These are phyloP conservation scores for Elephantulus edwardii DNA, from an alignment of 2,113 vertebrate genomes.

Conservation along the genomic window DNA sequence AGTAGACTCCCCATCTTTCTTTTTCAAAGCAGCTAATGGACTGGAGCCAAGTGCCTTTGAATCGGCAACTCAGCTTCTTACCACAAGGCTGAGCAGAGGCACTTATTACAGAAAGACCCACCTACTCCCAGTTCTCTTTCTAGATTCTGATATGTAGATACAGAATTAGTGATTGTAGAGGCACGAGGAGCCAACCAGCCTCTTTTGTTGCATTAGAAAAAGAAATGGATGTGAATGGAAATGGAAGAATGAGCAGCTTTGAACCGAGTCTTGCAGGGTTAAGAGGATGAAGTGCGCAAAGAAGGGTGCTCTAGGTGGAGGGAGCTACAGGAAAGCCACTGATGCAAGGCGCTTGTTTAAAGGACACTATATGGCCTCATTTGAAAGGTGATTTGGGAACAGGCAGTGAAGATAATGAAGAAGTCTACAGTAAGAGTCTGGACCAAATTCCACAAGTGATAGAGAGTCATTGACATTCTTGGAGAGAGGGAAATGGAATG, in stretches of 20 bases:
- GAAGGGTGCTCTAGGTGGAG: not conserved
- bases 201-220: not conserved
- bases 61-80: too few relatives aligned
- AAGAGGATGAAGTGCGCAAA: not conserved
- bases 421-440: not conserved
- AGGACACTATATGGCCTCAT: not conserved
- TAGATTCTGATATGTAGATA: not conserved
- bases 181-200: not conserved
- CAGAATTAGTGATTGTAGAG: not conserved
- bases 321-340: not conserved
- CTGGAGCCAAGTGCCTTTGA: too few relatives aligned
- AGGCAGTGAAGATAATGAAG: not conserved
- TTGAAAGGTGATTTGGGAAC: not conserved
- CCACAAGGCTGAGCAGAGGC: too few relatives aligned
- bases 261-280: not conserved
- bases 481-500: not conserved
- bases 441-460: not conserved
- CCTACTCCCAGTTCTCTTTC: not conserved
- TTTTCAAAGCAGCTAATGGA: too few relatives aligned
- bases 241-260: not conserved
- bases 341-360: not conserved
- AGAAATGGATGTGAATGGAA: not conserved
- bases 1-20: too few relatives aligned
- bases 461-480: not conserved
- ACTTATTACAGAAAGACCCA: not conserved